These are phyloP conservation scores for Trematomus bernacchii DNA, from an alignment of 2,797 vertebrate genomes.

Conservation along the genomic window DNA sequence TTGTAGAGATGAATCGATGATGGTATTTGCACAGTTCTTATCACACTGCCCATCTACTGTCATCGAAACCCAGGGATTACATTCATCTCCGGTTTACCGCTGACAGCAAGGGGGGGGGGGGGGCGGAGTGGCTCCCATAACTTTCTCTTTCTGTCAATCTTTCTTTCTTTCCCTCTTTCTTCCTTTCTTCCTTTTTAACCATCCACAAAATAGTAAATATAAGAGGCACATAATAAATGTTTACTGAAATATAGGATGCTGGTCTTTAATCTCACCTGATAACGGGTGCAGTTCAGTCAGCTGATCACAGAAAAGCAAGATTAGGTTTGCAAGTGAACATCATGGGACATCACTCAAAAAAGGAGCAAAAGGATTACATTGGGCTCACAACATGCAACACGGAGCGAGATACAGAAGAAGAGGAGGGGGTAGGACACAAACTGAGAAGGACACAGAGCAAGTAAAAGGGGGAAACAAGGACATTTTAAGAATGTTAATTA, in stretches of 20 bases:
- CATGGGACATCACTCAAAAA: conserved; percentile 61
- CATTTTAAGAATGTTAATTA: conserved; percentile 5
- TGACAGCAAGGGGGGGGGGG: conserved; percentile 40
- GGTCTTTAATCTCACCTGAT: conserved; percentile 19
- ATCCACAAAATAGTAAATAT: conserved; percentile 1
- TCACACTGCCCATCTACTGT: conserved; percentile 63
- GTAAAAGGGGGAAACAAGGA: background rate
- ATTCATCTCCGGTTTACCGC: conserved; percentile 38
- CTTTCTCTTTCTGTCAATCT: conserved; percentile 21
- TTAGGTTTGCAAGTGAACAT: conserved; percentile 63
- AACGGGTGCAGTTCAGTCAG: conserved; percentile 57
- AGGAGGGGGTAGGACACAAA: background rate
- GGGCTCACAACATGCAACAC: conserved; percentile 44
- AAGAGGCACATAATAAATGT: background rate
- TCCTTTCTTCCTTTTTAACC: background rate
- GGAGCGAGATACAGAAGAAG: conserved; percentile 19
- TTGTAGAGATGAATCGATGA: conserved; percentile 67
- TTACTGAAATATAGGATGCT: background rate
- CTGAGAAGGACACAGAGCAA: conserved; percentile 14
- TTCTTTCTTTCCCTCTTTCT: background rate
- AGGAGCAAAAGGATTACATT: conserved; percentile 64
- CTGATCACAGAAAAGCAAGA: conserved; percentile 60
- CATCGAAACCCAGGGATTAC: conserved; percentile 68
- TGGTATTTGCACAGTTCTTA: conserved; percentile 75
- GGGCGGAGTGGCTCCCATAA: background rate